Evolutionary conservation across 2,888 invertebrate species (phyloP), one percentile per base, ranked within the genome.

Genomic region (Drosophila nr. perissopoda): DNA sequence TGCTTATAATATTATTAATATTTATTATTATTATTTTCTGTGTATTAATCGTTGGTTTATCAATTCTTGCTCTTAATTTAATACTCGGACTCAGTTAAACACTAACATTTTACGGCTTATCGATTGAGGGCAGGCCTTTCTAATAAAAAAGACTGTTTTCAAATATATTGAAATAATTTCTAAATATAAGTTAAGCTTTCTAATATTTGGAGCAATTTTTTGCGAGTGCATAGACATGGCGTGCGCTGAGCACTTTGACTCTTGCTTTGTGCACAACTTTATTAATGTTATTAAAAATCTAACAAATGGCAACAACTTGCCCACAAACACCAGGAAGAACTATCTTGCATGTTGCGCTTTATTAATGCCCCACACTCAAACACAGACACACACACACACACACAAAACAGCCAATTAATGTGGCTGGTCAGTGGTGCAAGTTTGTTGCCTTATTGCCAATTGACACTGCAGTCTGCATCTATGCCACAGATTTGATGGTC

Each of bases 221-320:
- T 8, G 1, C 25, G 4, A 46, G 46, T 46, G 38, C 34, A 40
- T 57, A 64, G 21, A 40, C 64, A 68, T 78, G 56, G 68, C 81
- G 81, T 81, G 83, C 60, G 58, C 36, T 59, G 57, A 69, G 88
- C 83, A 75, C 87, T 76, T 88, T 89, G 89, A 81, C 86, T 86
- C 83, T 42, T 57, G 70, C 90, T 83, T 79, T 83, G 87, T 89
- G 88, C 90, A 89, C 46, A 46, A 46, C 78, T 88, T 88, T 88
- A 88, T 89, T 89, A 91, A 88, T 88, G 88, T 88, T 90, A 82
- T 88, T 91, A 91, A 88, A 91, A 85, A 77, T 83, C 90, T 83
- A 91, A 88, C 91, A 85, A 90, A 90, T 88, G 83, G 70, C 21
- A 70, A 68, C 79, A 79, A 76, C 77, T 70, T 60, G 59, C 42